These are phyloP conservation scores for Dioctria rufipes DNA, from an alignment of 2,888 invertebrate genomes.

Conservation along the genomic window DNA sequence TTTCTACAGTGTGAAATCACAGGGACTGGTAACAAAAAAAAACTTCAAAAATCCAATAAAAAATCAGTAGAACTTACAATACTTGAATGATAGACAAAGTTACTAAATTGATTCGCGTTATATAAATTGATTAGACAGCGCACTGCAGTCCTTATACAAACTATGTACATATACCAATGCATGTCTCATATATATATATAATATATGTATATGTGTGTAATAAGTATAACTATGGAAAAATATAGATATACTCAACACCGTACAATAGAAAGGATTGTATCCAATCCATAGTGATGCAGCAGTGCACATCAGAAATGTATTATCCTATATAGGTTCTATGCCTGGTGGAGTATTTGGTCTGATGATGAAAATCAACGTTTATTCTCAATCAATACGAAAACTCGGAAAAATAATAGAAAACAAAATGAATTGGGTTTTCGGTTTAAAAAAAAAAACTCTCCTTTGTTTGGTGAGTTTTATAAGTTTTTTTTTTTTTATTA, in stretches of 20 bases:
- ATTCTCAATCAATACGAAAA: conserved; percentile 40
- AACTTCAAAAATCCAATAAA: too few species aligned
- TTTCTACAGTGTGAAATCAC: too few species aligned
- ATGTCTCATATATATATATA: too few species aligned
- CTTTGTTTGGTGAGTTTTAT: background rate
- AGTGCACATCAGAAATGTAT: background rate
- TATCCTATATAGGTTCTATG: background rate
- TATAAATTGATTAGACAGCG: conserved; percentile 5
- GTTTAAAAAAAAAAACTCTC: conserved; percentile 23
- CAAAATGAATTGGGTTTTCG: conserved; percentile 38
- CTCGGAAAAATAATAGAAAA: conserved; percentile 37
- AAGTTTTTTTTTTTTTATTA: background rate
- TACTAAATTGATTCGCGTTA: conserved; percentile 5
- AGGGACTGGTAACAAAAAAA: too few species aligned
- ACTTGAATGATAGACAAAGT: background rate
- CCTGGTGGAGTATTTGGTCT: background rate
- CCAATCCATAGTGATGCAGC: background rate
- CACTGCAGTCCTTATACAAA: background rate
- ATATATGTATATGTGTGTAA: too few species aligned
- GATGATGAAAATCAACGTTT: conserved; percentile 35
- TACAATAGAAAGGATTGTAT: background rate
- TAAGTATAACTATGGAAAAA: background rate
- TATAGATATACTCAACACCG: background rate
- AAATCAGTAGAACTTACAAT: background rate
- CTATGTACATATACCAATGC: background rate